These are phyloP conservation scores for Pholis gunnellus DNA, from an alignment of 2,113 vertebrate species.

Conservation along the genomic window DNA sequence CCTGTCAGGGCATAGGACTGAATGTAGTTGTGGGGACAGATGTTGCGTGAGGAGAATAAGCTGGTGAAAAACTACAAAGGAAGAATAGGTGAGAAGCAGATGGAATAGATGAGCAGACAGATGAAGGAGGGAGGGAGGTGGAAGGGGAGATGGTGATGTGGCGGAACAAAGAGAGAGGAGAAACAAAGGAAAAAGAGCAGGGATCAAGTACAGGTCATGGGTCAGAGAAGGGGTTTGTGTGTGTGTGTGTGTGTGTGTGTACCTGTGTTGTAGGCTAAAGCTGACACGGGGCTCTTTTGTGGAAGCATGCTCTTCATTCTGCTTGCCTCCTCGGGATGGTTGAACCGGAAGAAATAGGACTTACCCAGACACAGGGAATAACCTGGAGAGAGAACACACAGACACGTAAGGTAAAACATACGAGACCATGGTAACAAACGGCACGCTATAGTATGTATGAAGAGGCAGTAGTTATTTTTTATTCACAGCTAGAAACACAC, in stretches of 20 bases:
- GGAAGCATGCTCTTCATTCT: conserved; percentile 87
- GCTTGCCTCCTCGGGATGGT: conserved; percentile 86
- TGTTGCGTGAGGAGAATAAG: background rate
- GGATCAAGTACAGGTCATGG: conserved; percentile 15
- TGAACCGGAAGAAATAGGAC: conserved; percentile 87
- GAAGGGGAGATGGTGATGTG: conserved; percentile 9
- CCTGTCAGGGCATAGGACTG: background rate
- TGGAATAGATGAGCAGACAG: background rate
- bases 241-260: conserved; percentile 29
- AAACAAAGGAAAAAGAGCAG: conserved; percentile 11
- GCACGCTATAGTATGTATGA: background rate
- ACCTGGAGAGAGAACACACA: conserved; percentile 71
- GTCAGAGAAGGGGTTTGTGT: conserved; percentile 26
- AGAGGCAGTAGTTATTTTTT: too few relatives aligned
- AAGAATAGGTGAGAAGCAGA: background rate
- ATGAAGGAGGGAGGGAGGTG: background rate
- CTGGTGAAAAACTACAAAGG: background rate
- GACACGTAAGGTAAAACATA: background rate
- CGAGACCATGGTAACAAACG: background rate
- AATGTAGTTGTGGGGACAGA: background rate
- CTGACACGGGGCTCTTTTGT: conserved; percentile 83
- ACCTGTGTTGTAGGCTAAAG: conserved; percentile 85
- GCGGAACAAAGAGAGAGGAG: conserved; percentile 27
- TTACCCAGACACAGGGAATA: conserved; percentile 87
- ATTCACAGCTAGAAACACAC: conserved; percentile 55